Evolutionary conservation across 2,113 vertebrate species (phyloP).

Genomic region (Sylvietta virens): DNA sequence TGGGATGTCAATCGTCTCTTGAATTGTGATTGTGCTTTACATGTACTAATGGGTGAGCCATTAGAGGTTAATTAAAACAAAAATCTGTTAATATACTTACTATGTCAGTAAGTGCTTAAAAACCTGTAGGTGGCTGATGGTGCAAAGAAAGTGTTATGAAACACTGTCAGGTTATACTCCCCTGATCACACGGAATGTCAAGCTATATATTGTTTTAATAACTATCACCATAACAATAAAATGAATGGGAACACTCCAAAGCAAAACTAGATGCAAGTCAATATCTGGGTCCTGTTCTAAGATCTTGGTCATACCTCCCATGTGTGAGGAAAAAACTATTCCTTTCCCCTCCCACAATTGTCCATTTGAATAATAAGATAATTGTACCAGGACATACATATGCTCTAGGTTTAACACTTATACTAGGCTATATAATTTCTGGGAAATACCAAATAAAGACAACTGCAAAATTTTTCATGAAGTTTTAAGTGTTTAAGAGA

Average conservation of each 20-base stretch:
- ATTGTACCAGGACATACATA: background rate
- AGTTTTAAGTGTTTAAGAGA: background rate
- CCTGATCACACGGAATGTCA: background rate
- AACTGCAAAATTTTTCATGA: background rate
- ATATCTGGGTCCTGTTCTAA: background rate
- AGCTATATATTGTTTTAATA: background rate
- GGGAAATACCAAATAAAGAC: background rate
- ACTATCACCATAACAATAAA: background rate
- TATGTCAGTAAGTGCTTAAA: background rate
- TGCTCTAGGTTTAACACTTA: background rate
- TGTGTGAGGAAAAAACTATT: background rate
- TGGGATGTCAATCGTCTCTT: background rate
- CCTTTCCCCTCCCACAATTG: rapidly evolving
- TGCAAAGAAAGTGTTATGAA: background rate
- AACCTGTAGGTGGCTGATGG: background rate
- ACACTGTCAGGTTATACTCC: background rate
- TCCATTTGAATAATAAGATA: background rate
- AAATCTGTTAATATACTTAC: background rate
- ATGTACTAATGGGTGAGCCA: background rate
- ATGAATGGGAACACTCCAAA: background rate
- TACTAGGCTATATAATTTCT: background rate
- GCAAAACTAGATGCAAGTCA: background rate
- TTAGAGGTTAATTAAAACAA: background rate
- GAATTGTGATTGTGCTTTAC: background rate
- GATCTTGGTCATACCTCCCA: background rate